A percentile compares a stretch with the other conserved stretches of the same genome.
These are phyloP conservation scores for Condylura cristata DNA, from an alignment of 2,113 vertebrate genomes.

Conservation along the genomic window DNA sequence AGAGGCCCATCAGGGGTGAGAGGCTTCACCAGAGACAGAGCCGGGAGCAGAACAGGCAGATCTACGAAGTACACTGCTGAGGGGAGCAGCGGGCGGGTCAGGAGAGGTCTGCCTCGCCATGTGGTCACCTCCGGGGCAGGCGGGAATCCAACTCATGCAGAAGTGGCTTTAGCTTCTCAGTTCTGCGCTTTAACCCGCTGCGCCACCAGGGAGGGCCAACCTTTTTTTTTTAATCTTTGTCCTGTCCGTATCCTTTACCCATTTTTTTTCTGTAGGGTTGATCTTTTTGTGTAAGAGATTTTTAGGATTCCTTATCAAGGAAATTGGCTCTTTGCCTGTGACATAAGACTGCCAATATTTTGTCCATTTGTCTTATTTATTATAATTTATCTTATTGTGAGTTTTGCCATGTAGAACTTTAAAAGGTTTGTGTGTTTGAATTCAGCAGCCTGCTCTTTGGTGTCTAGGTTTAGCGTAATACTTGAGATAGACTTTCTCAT, in stretches of 20 bases:
- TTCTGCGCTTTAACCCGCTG: too few relatives aligned
- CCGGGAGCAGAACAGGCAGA: too few relatives aligned
- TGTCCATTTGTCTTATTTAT: background rate
- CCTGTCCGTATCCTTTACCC: background rate
- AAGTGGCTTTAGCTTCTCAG: too few relatives aligned
- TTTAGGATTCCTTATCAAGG: background rate
- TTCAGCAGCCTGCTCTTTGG: background rate
- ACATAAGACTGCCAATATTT: background rate
- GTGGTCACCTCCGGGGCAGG: too few relatives aligned
- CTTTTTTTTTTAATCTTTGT: background rate
- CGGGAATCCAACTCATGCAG: too few relatives aligned
- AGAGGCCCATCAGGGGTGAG: too few relatives aligned
- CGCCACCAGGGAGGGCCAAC: too few relatives aligned
- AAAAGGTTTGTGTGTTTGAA: conserved; percentile 2
- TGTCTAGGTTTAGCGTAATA: background rate
- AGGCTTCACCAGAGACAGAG: too few relatives aligned
- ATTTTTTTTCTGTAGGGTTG: background rate
- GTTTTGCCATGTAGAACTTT: background rate
- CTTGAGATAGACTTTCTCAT: background rate
- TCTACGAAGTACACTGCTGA: too few relatives aligned
- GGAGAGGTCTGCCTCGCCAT: too few relatives aligned
- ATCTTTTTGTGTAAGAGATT: background rate
- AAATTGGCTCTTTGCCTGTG: background rate
- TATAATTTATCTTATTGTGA: background rate
- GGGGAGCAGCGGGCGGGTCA: too few relatives aligned